Conservation (phyloP, 2,113 vertebrate species). For the Oryzias javanicus region DNA sequence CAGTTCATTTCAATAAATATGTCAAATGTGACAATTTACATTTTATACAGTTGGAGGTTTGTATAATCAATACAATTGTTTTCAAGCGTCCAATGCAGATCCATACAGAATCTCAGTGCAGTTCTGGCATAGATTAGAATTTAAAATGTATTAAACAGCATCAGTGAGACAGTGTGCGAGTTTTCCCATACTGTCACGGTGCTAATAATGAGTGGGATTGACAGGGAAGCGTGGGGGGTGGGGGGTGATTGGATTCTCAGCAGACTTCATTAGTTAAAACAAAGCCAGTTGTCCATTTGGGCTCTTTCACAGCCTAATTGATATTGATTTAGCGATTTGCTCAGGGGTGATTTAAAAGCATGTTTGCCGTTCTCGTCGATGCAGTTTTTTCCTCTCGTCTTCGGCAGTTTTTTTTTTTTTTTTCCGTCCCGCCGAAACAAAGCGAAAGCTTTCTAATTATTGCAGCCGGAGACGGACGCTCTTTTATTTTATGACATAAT, state of each 20-base stretch:
- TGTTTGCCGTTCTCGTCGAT: constrained; percentile 61
- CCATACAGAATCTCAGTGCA: too few relatives aligned
- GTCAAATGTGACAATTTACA: too few relatives aligned
- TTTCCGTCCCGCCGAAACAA: neutral
- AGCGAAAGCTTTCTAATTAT: neutral
- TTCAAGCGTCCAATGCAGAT: too few relatives aligned
- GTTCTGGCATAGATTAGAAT: too few relatives aligned
- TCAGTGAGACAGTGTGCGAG: neutral
- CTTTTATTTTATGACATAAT: constrained; percentile 45
- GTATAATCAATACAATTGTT: too few relatives aligned
- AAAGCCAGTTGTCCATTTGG: constrained; percentile 74
- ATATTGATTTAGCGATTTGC: constrained; percentile 76
- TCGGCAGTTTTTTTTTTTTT: constrained; percentile 15
- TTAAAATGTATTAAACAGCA: neutral
- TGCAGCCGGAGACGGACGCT: neutral
- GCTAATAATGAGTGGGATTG: constrained; percentile 31
- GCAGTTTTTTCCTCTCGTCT: constrained; percentile 40
- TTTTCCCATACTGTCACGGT: constrained; percentile 23
- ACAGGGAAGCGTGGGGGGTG: neutral
- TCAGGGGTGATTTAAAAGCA: constrained; percentile 66
- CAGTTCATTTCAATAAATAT: too few relatives aligned
- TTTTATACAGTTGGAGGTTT: too few relatives aligned
- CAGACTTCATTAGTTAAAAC: constrained; percentile 79
- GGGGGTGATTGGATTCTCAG: constrained; percentile 58
- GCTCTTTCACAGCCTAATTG: constrained; percentile 73